phyloP scores from a whole-genome alignment of 2,888 invertebrate species.

The Heliconius ismenius region DNA sequence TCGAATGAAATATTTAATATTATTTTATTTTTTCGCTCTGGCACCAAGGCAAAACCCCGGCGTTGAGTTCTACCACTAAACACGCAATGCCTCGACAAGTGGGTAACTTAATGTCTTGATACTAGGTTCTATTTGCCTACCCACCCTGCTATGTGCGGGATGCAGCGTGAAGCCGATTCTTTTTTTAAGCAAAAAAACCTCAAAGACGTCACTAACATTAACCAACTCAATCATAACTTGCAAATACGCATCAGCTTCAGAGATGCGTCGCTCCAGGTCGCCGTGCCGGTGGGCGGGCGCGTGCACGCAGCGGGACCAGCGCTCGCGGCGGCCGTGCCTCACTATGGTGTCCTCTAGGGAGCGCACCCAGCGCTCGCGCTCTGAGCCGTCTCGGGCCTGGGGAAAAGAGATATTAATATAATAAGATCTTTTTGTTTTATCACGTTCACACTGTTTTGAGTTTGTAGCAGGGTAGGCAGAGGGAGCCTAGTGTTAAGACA shows the following conservation, averaged over 20 bases:
- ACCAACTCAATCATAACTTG: conserved; percentile 97
- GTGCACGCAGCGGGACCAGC: conserved; percentile 74
- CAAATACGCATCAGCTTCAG: conserved; percentile 97
- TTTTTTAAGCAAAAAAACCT: neutral
- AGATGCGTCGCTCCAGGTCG: conserved; percentile 93
- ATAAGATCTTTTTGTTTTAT: too few relatives aligned
- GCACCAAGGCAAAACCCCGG: neutral
- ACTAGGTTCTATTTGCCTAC: neutral
- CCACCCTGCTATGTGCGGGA: neutral
- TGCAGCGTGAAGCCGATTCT: neutral
- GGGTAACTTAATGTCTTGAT: neutral
- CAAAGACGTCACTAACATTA: conserved; percentile 77
- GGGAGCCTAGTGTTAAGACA: too few relatives aligned
- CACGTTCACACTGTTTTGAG: too few relatives aligned
- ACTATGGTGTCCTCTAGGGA: conserved; percentile 97
- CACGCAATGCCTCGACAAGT: neutral
- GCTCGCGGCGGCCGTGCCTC: conserved; percentile 84
- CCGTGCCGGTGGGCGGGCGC: conserved; percentile 69
- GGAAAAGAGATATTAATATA: neutral
- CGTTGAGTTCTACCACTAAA: neutral
- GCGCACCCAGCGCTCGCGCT: conserved; percentile 97
- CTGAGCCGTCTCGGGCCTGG: conserved; percentile 93
- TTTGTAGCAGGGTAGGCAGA: too few relatives aligned
- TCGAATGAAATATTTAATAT: too few relatives aligned
- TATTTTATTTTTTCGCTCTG: too few relatives aligned